Base-by-base conservation (phyloP, 2,113 vertebrate species). In the Scolopax mira region DNA sequence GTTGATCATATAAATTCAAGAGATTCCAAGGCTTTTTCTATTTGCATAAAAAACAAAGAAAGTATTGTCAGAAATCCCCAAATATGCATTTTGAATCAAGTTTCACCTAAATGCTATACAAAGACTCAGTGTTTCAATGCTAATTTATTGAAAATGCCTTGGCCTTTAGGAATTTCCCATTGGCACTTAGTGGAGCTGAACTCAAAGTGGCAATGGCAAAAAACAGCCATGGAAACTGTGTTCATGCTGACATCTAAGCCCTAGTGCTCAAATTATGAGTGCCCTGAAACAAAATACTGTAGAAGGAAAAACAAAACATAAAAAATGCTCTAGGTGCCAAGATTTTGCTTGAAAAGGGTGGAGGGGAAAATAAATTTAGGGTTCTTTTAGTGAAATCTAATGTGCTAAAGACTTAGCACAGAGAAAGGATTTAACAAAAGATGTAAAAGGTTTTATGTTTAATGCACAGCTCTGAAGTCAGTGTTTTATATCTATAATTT, bases 81-180 rank as follows among this genome's bases (percentile, higher is more conserved):
- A 97, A 96, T 95, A 96, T 96, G 94, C 96, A 95, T 96, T 97
- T 90, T 97, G 97, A 97, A 97, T 96, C 94, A 94, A 97, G 93
- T 97, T 97, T 94, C 97, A 97, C 66, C 89, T 95, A 97, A 97
- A 74, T 92, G 92, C 71, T 78, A 55, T 44, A 95, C 92, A 97
- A 97, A 97, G 96, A 48, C 85, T 77, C 85, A 86, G 94, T 97
- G 96, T 97, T 96, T 97, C 54, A 37, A 97, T 94, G 85, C 80
- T 94, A 97, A 97, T 97, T 97, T 88, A 94, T 82, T 94, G 86
- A 94, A 97, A 98, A 94, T 96, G 89, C 37, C 79, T 97, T 92
- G 92, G 78, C 75, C 95, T 95, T 94, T 80, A 89, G 90, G 81
- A 97, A 97, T 97, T 97, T 97, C 88, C 93, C 91, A 96, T 93